Conservation (phyloP, 2,888 invertebrate genomes). For the Machimus atricapillus region DNA sequence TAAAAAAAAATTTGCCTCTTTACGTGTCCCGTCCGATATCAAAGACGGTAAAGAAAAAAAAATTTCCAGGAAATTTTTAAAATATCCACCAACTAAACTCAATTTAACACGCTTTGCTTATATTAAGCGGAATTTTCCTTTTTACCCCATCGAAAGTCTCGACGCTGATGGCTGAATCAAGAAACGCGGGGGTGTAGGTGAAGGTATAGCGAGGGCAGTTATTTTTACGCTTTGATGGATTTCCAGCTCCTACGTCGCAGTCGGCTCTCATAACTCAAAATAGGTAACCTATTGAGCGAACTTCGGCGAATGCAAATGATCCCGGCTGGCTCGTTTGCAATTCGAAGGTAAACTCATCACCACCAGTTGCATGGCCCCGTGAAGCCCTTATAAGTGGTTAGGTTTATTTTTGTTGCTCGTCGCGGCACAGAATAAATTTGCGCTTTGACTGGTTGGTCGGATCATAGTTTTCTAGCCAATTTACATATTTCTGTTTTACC, state of each 20-base stretch:
- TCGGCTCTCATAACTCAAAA: not conserved
- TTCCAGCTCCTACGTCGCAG: not conserved
- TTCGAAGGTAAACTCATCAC: not conserved
- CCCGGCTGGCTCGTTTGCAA: not conserved
- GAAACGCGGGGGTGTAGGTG: not conserved
- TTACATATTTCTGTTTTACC: constrained; percentile 17
- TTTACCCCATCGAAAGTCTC: not conserved
- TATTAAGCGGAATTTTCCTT: not conserved
- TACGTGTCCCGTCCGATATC: not conserved
- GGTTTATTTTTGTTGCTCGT: not conserved
- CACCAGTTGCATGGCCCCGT: not conserved
- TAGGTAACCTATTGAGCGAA: not conserved
- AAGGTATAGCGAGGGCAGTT: not conserved
- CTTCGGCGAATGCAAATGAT: not conserved
- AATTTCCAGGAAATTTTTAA: not conserved
- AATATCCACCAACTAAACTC: not conserved
- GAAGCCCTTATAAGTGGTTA: not conserved
- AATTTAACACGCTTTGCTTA: not conserved
- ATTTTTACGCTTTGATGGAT: not conserved
- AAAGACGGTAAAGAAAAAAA: not conserved
- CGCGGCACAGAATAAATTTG: not conserved
- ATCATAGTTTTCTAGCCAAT: not conserved
- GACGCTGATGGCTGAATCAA: not conserved
- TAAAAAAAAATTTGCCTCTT: not conserved
- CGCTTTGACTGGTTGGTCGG: not conserved